Percentiles rank a stretch among this genome's conserved stretches.
Conservation (phyloP, 2,888 invertebrate species). For the Agonum fuliginosum region DNA sequence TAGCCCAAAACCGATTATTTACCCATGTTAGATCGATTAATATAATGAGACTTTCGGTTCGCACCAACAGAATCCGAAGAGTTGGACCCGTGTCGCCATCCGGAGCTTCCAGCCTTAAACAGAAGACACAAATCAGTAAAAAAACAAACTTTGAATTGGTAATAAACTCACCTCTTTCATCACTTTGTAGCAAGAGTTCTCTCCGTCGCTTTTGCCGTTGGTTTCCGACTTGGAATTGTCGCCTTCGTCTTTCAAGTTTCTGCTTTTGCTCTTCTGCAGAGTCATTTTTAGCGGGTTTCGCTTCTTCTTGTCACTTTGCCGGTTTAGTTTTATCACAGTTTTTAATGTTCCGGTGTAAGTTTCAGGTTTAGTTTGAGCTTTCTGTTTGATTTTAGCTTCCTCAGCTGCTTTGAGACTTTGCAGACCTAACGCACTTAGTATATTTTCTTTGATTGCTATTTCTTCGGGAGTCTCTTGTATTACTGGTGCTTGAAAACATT, state of each 20-base stretch:
- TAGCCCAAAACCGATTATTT: constrained; percentile 72
- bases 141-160: constrained; percentile 24
- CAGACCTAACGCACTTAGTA: constrained; percentile 84
- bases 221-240: constrained; percentile 72
- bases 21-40: constrained; percentile 82
- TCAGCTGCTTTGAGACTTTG: constrained; percentile 85
- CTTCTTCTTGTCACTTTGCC: constrained; percentile 77
- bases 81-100: constrained; percentile 70
- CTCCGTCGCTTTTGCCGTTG: constrained; percentile 66
- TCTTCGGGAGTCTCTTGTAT: constrained; percentile 66
- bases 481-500: constrained; percentile 59
- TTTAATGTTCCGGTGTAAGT: constrained; percentile 87
- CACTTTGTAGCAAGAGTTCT: constrained; percentile 80
- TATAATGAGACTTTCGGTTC: constrained; percentile 85
- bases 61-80: constrained; percentile 77
- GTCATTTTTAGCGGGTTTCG: constrained; percentile 86
- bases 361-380: constrained; percentile 65
- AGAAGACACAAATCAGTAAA: constrained; percentile 61
- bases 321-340: constrained; percentile 87
- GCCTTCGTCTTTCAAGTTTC: constrained; percentile 76
- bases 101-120: constrained; percentile 71
- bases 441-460: constrained; percentile 78
- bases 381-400: constrained; percentile 74
- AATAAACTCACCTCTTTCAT: constrained; percentile 78
- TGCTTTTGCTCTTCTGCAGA: constrained; percentile 81